Evolutionary conservation across 1,140 invertebrate species (phyloP).

Genomic region (Leptoteleia sp.): DNA sequence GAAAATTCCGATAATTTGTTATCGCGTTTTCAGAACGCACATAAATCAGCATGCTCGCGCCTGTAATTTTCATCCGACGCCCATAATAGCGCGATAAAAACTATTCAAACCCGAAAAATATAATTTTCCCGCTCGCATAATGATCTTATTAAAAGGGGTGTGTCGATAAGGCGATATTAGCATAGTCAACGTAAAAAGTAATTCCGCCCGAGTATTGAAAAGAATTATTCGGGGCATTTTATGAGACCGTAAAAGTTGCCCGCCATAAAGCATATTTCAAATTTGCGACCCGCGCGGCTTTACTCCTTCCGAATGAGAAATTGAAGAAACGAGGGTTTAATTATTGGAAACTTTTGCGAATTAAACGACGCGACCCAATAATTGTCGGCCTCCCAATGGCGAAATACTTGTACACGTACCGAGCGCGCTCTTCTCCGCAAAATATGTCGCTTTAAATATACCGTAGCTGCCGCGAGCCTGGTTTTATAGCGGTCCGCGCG

Average conservation of each 20-base stretch:
- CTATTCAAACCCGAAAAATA: conserved; percentile 24
- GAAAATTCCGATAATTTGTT: conserved; percentile 29
- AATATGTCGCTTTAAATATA: conserved; percentile 52
- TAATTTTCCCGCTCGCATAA: conserved; percentile 18
- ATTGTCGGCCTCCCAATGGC: background rate
- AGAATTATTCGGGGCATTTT: conserved; percentile 36
- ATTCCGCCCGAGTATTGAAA: conserved; percentile 12
- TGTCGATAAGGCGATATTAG: conserved; percentile 35
- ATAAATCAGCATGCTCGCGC: conserved; percentile 14
- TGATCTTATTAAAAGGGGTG: conserved; percentile 35
- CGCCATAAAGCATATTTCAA: conserved; percentile 48
- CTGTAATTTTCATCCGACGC: conserved; percentile 1
- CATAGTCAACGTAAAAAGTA: conserved; percentile 34
- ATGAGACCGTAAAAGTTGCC: conserved; percentile 41
- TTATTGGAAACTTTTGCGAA: conserved; percentile 27
- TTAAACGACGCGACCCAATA: conserved; percentile 4
- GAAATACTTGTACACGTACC: conserved; percentile 21
- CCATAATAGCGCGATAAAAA: conserved; percentile 7
- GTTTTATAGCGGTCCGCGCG: conserved; percentile 19
- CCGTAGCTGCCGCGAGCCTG: background rate
- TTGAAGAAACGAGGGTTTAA: conserved; percentile 32
- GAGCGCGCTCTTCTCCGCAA: conserved; percentile 29
- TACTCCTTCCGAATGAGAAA: conserved; percentile 8
- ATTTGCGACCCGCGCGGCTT: conserved; percentile 16
- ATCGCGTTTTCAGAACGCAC: conserved; percentile 22